A percentile compares a stretch with the other conserved stretches of the same genome.
Evolutionary conservation across 2,113 vertebrate genomes (phyloP).

Genomic region (Guaruba guarouba): DNA sequence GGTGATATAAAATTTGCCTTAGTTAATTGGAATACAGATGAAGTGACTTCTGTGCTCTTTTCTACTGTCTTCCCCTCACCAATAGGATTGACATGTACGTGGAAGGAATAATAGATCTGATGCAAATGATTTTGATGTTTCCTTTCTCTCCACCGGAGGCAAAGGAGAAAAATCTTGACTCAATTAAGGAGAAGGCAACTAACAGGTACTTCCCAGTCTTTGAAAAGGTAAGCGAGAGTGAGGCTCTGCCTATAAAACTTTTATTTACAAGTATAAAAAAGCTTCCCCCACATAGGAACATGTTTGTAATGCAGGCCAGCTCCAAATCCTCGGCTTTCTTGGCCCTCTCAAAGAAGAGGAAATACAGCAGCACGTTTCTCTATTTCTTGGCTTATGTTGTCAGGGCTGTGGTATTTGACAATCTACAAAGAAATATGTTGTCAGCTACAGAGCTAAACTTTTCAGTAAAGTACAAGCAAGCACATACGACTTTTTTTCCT

Average conservation of each 20-base stretch:
- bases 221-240: slow-evolving; percentile 80
- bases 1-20: background rate
- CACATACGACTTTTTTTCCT: background rate
- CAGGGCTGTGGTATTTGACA: background rate
- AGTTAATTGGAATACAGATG: background rate
- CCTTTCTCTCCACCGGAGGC: slow-evolving; percentile 72
- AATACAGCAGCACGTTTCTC: background rate
- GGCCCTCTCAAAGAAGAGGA: background rate
- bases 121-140: slow-evolving; percentile 76
- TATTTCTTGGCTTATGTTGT: background rate
- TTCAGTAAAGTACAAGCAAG: background rate
- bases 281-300: background rate
- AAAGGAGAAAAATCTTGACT: slow-evolving; percentile 66
- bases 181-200: slow-evolving; percentile 74
- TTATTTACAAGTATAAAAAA: background rate
- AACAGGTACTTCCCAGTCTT: slow-evolving; percentile 83
- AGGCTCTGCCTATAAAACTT: background rate
- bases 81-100: slow-evolving; percentile 87
- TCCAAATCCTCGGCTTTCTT: background rate
- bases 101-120: slow-evolving; percentile 83
- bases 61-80: background rate
- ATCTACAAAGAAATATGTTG: background rate
- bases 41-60: background rate
- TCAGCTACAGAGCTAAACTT: background rate
- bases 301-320: background rate